Percentiles rank a stretch among this genome's conserved stretches.
phyloP scores from a whole-genome alignment of 53 echinoderm and acorn worm genomes.

The Holothuria leucospilota region DNA sequence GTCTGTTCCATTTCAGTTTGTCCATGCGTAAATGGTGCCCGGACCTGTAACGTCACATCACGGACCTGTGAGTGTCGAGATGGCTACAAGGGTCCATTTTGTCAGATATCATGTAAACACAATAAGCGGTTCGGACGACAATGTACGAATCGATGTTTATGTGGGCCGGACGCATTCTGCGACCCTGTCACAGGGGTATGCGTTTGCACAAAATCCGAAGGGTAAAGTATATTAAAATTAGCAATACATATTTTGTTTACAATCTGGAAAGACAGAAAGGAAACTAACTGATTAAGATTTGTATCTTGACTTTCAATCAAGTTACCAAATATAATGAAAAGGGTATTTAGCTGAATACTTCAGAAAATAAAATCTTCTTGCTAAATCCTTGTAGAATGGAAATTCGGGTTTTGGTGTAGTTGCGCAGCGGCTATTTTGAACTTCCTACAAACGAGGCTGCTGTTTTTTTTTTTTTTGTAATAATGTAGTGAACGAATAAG shows the following conservation, averaged over 20 bases:
- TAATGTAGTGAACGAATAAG: no score
- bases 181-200: conserved; percentile 35
- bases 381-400: no score
- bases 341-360: no score
- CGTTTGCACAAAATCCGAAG: conserved; percentile 9
- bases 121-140: conserved; percentile 19
- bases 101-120: conserved; percentile 25
- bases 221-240: neutral
- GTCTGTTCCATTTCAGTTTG: conserved; percentile 1
- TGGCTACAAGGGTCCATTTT: conserved; percentile 14
- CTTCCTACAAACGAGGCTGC: no score
- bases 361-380: no score
- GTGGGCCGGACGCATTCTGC: conserved; percentile 34
- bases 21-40: conserved; percentile 36
- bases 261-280: no score
- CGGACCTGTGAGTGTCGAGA: conserved; percentile 23
- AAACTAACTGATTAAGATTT: no score
- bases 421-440: no score
- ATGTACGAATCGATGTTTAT: conserved; percentile 9
- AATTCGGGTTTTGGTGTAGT: no score
- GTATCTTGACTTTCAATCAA: no score
- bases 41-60: conserved; percentile 18
- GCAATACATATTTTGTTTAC: neutral
- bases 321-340: no score
- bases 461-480: no score